Evolutionary conservation across 2,888 invertebrate species (phyloP).

Genomic region (Hemicrepidius hirtus): DNA sequence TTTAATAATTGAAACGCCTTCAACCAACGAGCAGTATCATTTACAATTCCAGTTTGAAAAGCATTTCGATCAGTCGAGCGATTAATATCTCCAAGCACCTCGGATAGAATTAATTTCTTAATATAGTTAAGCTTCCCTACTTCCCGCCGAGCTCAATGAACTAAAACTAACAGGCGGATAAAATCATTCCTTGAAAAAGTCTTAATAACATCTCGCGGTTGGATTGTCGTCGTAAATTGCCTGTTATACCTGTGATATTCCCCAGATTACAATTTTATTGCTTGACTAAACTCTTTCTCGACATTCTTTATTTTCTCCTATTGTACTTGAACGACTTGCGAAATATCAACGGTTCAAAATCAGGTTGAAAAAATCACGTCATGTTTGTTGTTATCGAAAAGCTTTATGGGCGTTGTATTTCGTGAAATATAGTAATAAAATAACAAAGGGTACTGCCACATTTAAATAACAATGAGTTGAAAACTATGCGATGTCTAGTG

Average conservation of each 20-base stretch:
- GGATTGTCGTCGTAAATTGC: conserved; percentile 62
- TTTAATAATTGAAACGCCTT: conserved; percentile 21
- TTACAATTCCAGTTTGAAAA: conserved; percentile 33
- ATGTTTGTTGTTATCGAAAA: conserved; percentile 20
- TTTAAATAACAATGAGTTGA: conserved; percentile 50
- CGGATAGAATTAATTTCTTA: conserved; percentile 45
- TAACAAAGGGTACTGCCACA: conserved; percentile 25
- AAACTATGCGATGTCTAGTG: conserved; percentile 38
- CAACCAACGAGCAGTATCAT: conserved; percentile 1
- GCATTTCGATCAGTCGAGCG: conserved; percentile 22
- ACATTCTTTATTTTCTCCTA: conserved; percentile 35
- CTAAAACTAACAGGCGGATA: conserved; percentile 59
- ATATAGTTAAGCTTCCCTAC: conserved; percentile 40
- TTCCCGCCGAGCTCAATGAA: conserved; percentile 57
- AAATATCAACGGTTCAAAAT: conserved; percentile 7
- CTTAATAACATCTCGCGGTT: conserved; percentile 67
- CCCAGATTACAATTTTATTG: conserved; percentile 55
- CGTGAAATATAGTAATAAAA: conserved; percentile 33
- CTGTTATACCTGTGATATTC: conserved; percentile 57
- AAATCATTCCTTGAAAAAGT: conserved; percentile 65
- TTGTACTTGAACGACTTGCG: conserved; percentile 12
- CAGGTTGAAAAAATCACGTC: background rate
- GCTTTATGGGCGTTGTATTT: conserved; percentile 20
- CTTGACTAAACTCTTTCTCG: conserved; percentile 45
- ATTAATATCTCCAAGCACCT: conserved; percentile 35